phyloP scores from a whole-genome alignment of 2,113 vertebrate genomes.

The Rhinolophus sinicus region DNA sequence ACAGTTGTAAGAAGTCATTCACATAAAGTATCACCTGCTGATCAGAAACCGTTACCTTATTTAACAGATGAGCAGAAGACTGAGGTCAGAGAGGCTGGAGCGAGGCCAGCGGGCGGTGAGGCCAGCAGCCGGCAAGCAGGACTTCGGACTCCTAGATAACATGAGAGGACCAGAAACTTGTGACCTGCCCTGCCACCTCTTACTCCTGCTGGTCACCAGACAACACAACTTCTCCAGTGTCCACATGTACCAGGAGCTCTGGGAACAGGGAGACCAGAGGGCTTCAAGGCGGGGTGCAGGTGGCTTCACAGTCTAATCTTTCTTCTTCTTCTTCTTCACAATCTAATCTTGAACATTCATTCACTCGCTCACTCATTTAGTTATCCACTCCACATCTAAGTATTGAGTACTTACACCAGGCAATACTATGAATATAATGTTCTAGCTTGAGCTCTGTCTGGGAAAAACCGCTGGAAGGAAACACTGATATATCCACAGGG shows the following conservation, averaged over 20 bases:
- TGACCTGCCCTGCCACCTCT: neutral
- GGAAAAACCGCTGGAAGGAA: neutral
- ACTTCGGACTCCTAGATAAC: neutral
- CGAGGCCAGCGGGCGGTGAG: neutral
- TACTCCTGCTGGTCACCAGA: neutral
- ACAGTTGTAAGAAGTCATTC: neutral
- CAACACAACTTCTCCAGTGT: too few species aligned
- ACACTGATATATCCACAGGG: fast-evolving
- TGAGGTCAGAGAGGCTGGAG: neutral
- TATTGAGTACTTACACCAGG: fast-evolving
- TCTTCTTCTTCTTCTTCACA: neutral
- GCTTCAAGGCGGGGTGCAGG: neutral
- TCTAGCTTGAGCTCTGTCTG: too few species aligned
- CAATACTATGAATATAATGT: neutral
- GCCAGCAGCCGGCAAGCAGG: neutral
- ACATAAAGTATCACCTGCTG: neutral
- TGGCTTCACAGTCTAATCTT: neutral
- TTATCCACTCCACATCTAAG: too few species aligned
- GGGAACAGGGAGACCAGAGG: neutral
- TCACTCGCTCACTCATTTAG: neutral
- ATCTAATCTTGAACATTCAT: neutral
- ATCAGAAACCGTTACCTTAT: neutral
- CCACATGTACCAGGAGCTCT: neutral
- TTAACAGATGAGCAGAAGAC: neutral
- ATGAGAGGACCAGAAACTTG: neutral